A percentile compares a stretch with the other conserved stretches of the same genome.
Evolutionary conservation across 2,888 invertebrate genomes (phyloP).

Genomic region (Aradus depressus): DNA sequence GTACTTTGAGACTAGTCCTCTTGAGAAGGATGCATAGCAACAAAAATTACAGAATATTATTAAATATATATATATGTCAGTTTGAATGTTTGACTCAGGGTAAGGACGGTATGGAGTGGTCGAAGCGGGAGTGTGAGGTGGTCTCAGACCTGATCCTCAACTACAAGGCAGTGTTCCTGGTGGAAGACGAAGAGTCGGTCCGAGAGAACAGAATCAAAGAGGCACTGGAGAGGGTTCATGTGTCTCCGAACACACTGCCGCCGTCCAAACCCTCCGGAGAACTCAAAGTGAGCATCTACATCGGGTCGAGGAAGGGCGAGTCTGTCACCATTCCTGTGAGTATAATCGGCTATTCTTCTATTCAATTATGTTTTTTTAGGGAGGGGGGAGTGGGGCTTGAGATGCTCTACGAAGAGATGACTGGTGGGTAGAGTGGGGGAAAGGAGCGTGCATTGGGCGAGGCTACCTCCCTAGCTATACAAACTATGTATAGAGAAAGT

Average conservation of each 20-base stretch:
- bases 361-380: neutral
- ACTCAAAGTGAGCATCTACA: slow-evolving; percentile 66
- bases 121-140: slow-evolving; percentile 59
- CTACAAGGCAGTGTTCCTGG: slow-evolving; percentile 68
- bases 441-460: too few species aligned
- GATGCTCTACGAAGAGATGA: too few species aligned
- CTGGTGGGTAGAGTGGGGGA: too few species aligned
- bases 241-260: slow-evolving; percentile 40
- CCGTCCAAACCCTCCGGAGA: slow-evolving; percentile 59
- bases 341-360: neutral
- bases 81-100: slow-evolving; percentile 8
- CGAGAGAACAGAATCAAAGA: slow-evolving; percentile 64
- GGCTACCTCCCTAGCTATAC: too few species aligned
- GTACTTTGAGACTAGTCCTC: neutral
- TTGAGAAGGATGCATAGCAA: neutral
- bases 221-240: slow-evolving; percentile 52
- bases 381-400: too few species aligned
- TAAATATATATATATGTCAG: neutral
- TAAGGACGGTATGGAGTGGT: slow-evolving; percentile 38
- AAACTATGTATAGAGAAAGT: too few species aligned
- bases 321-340: slow-evolving; percentile 50
- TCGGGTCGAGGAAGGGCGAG: slow-evolving; percentile 49
- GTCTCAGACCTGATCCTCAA: slow-evolving; percentile 63
- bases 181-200: slow-evolving; percentile 60
- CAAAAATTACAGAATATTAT: neutral